These are phyloP conservation scores for Hydractinia symbiolongicarpus DNA, from an alignment of 30 jellyfish, hydroid and myxozoan genomes.

Conservation along the genomic window DNA sequence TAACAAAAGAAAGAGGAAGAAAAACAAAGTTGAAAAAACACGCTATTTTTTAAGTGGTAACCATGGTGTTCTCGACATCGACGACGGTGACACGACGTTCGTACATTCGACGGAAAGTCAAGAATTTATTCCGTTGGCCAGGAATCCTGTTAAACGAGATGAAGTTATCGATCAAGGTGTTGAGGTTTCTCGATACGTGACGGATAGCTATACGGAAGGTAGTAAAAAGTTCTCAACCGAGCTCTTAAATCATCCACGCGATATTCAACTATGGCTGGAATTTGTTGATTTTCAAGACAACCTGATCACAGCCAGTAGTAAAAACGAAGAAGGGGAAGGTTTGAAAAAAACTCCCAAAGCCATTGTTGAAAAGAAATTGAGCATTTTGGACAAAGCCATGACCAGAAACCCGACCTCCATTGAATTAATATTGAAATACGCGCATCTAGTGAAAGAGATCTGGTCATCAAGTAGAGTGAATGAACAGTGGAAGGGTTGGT, in stretches of 20 bases:
- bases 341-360: slow-evolving; percentile 34
- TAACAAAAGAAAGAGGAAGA: slow-evolving; percentile 27
- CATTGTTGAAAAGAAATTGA: slow-evolving; percentile 48
- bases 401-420: slow-evolving; percentile 47
- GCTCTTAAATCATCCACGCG: slow-evolving; percentile 47
- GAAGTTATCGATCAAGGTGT: background rate
- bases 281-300: slow-evolving; percentile 52
- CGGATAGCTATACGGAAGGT: slow-evolving; percentile 16
- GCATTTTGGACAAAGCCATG: slow-evolving; percentile 72
- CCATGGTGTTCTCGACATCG: background rate
- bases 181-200: background rate
- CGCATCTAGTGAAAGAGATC: slow-evolving; percentile 49
- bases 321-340: background rate
- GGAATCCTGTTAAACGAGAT: background rate
- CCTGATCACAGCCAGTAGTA: background rate
- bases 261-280: slow-evolving; percentile 54
- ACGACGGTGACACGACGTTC: slow-evolving; percentile 15
- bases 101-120: slow-evolving; percentile 17
- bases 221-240: slow-evolving; percentile 42
- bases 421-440: slow-evolving; percentile 41
- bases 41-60: slow-evolving; percentile 6
- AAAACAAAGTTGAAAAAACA: background rate
- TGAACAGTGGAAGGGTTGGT: slow-evolving; percentile 53
- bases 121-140: slow-evolving; percentile 12
- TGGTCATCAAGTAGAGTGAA: slow-evolving; percentile 28